A percentile compares a stretch with the other conserved stretches of the same genome.
These are phyloP conservation scores for Entomyzon cyanotis DNA, from an alignment of 2,113 vertebrate species.

Conservation along the genomic window DNA sequence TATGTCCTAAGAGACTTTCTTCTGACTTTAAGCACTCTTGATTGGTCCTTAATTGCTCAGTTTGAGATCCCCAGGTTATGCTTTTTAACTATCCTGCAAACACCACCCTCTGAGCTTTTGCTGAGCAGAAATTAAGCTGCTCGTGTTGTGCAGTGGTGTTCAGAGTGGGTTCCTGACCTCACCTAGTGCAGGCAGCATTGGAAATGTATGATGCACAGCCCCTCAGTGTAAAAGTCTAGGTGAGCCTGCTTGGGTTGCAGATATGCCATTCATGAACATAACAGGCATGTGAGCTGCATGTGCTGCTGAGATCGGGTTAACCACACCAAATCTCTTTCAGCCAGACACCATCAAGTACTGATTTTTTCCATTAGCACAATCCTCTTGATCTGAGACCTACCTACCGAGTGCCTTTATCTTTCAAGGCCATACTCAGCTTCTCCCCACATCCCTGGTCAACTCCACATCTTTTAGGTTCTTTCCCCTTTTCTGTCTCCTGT, in stretches of 20 bases:
- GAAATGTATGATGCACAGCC: background rate
- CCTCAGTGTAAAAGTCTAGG: background rate
- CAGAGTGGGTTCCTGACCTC: background rate
- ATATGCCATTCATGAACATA: background rate
- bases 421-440: background rate
- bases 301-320: background rate
- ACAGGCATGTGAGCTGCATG: background rate
- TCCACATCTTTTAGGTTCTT: background rate
- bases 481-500: background rate
- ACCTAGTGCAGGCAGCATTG: background rate
- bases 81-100: background rate
- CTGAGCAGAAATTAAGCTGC: background rate
- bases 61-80: background rate
- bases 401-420: background rate
- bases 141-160: background rate
- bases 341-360: background rate
- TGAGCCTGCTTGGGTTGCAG: background rate
- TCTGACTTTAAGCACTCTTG: background rate
- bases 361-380: background rate
- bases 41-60: background rate
- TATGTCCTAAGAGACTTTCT: background rate
- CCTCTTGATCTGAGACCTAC: background rate
- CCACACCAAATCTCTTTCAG: background rate
- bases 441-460: background rate
- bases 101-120: background rate